Evolutionary conservation across 37 sponge, comb jelly and placozoan genomes (phyloP).

Genomic region (Halisarca cf. caerulea): DNA sequence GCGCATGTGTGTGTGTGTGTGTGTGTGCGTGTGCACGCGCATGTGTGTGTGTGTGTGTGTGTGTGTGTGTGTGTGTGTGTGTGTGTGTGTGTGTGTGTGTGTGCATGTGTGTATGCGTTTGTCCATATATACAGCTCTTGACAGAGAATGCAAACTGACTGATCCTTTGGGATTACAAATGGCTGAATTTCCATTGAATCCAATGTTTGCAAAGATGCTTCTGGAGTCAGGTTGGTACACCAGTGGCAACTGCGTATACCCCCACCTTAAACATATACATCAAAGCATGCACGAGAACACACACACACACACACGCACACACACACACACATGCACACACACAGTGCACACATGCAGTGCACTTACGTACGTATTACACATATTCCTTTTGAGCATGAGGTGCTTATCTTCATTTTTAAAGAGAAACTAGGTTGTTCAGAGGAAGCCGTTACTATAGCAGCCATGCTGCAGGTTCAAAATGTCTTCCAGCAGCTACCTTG

Average conservation of each 20-base stretch:
- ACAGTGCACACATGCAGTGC: too few species aligned
- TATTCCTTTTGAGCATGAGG: not conserved
- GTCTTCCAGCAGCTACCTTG: conserved; percentile 68
- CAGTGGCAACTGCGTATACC: too few species aligned
- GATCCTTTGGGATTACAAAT: conserved; percentile 77
- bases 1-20: too few species aligned
- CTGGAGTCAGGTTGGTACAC: conserved; percentile 89
- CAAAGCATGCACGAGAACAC: too few species aligned
- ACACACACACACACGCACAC: not conserved
- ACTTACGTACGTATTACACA: not conserved
- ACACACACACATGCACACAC: too few species aligned
- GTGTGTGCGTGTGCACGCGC: too few species aligned
- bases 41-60: too few species aligned
- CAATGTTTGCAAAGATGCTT: conserved; percentile 94
- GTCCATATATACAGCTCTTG: too few species aligned
- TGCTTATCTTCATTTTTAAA: not conserved
- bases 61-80: not conserved
- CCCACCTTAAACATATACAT: too few species aligned
- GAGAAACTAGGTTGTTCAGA: conserved; percentile 89
- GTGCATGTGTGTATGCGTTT: not conserved
- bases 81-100: conserved; percentile 15
- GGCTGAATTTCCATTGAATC: conserved; percentile 93
- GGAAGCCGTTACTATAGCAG: conserved; percentile 80
- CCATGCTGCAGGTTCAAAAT: conserved; percentile 90
- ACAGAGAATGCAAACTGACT: conserved; percentile 69